Conservation (phyloP, 2,888 invertebrate genomes). For the Tinea pellionella region DNA sequence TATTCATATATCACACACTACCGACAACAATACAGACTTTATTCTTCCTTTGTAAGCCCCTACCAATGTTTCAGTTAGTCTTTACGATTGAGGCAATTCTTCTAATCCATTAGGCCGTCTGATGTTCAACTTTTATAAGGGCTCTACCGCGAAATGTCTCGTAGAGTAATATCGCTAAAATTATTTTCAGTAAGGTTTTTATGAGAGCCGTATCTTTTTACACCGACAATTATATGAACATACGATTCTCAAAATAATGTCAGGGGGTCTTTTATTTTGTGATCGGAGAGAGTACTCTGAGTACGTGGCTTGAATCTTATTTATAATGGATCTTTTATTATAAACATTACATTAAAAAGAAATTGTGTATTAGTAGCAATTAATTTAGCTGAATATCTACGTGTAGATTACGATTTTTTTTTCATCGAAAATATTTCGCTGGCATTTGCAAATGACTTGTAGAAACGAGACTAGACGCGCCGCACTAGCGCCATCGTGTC, state of each 20-base stretch:
- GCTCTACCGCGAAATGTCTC: constrained; percentile 62
- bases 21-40: constrained; percentile 38
- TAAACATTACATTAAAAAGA: too few relatives aligned
- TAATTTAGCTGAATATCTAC: neutral
- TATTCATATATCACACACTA: constrained; percentile 32
- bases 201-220: constrained; percentile 67
- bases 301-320: neutral
- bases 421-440: constrained; percentile 36
- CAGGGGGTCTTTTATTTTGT: constrained; percentile 36
- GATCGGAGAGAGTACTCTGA: neutral
- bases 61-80: constrained; percentile 39
- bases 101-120: constrained; percentile 66
- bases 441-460: constrained; percentile 2
- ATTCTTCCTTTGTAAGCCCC: constrained; percentile 25
- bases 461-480: constrained; percentile 15
- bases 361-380: too few relatives aligned
- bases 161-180: constrained; percentile 62
- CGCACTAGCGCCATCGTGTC: constrained; percentile 44
- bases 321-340: neutral
- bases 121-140: constrained; percentile 64
- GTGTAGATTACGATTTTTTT: constrained; percentile 15
- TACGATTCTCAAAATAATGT: constrained; percentile 53
- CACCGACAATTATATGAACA: constrained; percentile 59
- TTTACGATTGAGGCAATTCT: constrained; percentile 61
- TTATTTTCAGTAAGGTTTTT: constrained; percentile 66